phyloP scores from a whole-genome alignment of 35 echinoderm and acorn worm genomes.

The Anneissia japonica region DNA sequence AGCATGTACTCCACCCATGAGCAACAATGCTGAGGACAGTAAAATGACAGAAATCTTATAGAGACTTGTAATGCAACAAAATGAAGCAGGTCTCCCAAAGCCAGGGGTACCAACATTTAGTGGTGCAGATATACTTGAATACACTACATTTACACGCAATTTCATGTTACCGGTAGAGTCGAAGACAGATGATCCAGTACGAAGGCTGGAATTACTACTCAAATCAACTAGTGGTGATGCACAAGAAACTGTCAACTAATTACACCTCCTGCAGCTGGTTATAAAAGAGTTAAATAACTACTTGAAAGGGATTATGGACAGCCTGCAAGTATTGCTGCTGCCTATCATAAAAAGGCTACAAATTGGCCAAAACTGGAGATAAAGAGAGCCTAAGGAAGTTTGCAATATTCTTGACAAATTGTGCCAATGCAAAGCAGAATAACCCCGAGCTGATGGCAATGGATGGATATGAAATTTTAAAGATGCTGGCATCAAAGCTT shows the following conservation, averaged over 20 bases:
- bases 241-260: conserved; percentile 22
- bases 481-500: conserved; percentile 30
- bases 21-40: too few species aligned
- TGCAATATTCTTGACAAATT: conserved; percentile 42
- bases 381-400: conserved; percentile 23
- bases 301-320: conserved; percentile 44
- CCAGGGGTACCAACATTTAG: conserved; percentile 18
- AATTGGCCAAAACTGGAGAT: conserved; percentile 26
- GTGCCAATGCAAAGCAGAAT: conserved; percentile 19
- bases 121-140: conserved; percentile 39
- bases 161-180: conserved; percentile 52
- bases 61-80: conserved; percentile 32
- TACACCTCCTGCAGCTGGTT: not conserved
- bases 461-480: conserved; percentile 31
- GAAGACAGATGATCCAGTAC: not conserved
- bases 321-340: conserved; percentile 14
- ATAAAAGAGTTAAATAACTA: conserved; percentile 23
- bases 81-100: conserved; percentile 21
- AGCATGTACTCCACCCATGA: too few species aligned
- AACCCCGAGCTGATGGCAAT: conserved; percentile 32
- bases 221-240: conserved; percentile 48
- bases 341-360: conserved; percentile 25
- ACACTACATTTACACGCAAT: conserved; percentile 26
- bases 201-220: conserved; percentile 30
- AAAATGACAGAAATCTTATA: not conserved